Evolutionary conservation across 2,888 invertebrate genomes (phyloP).

Genomic region (Andrena chrysosceles): DNA sequence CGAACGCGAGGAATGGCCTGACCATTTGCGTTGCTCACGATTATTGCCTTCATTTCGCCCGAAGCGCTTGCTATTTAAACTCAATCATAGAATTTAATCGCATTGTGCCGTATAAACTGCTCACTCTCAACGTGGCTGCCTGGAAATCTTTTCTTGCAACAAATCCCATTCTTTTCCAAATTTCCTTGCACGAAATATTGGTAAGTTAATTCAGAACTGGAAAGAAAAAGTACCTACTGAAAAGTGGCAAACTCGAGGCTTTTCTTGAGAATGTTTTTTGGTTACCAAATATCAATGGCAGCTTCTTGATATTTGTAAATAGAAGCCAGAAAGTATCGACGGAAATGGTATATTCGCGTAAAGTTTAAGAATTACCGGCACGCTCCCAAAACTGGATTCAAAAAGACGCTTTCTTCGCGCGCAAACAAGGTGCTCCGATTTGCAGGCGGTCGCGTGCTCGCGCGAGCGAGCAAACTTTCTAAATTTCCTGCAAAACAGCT

Average conservation of each 20-base stretch:
- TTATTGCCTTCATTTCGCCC: constrained; percentile 13
- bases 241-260: not conserved
- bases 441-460: not conserved
- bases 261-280: too few relatives aligned
- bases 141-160: not conserved
- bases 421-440: constrained; percentile 1
- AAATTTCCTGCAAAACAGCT: constrained; percentile 33
- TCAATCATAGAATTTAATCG: not conserved
- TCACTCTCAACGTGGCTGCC: not conserved
- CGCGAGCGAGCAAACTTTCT: constrained; percentile 14
- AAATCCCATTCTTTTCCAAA: not conserved
- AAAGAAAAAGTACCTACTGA: not conserved
- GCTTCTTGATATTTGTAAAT: too few relatives aligned
- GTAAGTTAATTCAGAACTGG: not conserved
- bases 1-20: not conserved
- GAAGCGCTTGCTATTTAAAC: constrained; percentile 6
- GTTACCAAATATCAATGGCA: too few relatives aligned
- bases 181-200: not conserved
- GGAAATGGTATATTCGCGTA: not conserved
- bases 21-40: not conserved
- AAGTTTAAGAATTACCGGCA: not conserved
- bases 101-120: not conserved
- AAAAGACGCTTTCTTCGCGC: constrained; percentile 9
- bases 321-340: too few relatives aligned
- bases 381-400: not conserved